Conservation (phyloP, 2,888 invertebrate species). For the Buathra laborator region DNA sequence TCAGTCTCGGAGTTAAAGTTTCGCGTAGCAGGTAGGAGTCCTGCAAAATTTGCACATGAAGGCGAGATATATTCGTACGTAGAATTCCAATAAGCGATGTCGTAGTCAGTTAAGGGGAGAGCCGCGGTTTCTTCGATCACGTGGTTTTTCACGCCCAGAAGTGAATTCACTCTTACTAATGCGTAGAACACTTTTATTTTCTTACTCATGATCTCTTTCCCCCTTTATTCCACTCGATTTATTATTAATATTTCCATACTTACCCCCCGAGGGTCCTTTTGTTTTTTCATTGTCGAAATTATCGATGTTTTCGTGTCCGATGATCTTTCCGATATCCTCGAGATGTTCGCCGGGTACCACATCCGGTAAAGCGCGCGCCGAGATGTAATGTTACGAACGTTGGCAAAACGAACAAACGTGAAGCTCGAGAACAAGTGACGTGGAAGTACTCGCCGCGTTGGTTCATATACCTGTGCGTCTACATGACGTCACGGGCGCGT, state of each 20-base stretch:
- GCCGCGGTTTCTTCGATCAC: constrained; percentile 12
- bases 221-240: background rate
- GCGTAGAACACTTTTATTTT: constrained; percentile 3
- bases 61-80: constrained; percentile 30
- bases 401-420: constrained; percentile 75
- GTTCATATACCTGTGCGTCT: constrained; percentile 83
- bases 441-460: constrained; percentile 80
- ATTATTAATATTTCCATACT: constrained; percentile 3
- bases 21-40: constrained; percentile 50
- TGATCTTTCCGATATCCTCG: background rate
- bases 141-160: constrained; percentile 48
- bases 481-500: constrained; percentile 82
- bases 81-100: constrained; percentile 47
- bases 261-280: background rate
- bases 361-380: background rate
- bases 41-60: constrained; percentile 65
- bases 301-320: background rate
- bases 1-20: constrained; percentile 30
- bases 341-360: constrained; percentile 5
- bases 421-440: constrained; percentile 83
- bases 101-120: background rate
- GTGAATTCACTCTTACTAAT: background rate
- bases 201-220: background rate
- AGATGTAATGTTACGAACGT: background rate
- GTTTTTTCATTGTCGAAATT: background rate